Evolutionary conservation across 2,888 invertebrate species (phyloP).

Genomic region (Dusona sp.): DNA sequence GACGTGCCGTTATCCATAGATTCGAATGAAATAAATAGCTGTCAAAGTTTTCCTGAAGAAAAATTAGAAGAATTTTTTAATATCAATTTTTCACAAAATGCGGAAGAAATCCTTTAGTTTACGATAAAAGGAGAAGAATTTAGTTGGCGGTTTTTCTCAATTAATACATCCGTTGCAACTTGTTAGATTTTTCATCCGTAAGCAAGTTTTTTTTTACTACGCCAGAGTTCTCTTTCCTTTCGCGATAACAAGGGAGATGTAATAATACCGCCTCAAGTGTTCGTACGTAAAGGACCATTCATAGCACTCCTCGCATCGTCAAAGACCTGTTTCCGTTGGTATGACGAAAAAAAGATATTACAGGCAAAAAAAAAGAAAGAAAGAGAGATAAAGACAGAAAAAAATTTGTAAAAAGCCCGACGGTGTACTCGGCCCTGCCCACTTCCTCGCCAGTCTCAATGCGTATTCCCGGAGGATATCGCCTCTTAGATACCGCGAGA

Average conservation of each 20-base stretch:
- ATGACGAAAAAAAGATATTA: constrained; percentile 57
- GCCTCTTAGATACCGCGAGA: constrained; percentile 49
- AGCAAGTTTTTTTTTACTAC: neutral
- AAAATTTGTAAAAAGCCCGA: constrained; percentile 62
- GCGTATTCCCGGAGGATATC: constrained; percentile 45
- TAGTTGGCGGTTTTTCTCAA: neutral
- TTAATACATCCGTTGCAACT: constrained; percentile 32
- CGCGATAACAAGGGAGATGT: constrained; percentile 56
- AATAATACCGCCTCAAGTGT: constrained; percentile 38
- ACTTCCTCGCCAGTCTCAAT: constrained; percentile 57
- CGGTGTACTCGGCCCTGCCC: constrained; percentile 56
- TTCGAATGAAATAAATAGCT: neutral
- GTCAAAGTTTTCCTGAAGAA: neutral
- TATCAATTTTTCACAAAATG: neutral
- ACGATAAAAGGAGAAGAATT: neutral
- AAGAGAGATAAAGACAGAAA: constrained; percentile 32
- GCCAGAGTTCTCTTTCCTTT: constrained; percentile 27
- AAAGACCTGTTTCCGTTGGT: constrained; percentile 66
- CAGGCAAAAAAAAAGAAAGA: constrained; percentile 40
- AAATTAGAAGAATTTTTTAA: neutral
- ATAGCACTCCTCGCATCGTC: constrained; percentile 43
- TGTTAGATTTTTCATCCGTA: constrained; percentile 33
- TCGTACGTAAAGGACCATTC: constrained; percentile 51
- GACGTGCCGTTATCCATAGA: constrained; percentile 53
- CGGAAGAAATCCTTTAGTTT: neutral